phyloP scores from a whole-genome alignment of 2,888 invertebrate species.

The Meliscaeva auricollis region DNA sequence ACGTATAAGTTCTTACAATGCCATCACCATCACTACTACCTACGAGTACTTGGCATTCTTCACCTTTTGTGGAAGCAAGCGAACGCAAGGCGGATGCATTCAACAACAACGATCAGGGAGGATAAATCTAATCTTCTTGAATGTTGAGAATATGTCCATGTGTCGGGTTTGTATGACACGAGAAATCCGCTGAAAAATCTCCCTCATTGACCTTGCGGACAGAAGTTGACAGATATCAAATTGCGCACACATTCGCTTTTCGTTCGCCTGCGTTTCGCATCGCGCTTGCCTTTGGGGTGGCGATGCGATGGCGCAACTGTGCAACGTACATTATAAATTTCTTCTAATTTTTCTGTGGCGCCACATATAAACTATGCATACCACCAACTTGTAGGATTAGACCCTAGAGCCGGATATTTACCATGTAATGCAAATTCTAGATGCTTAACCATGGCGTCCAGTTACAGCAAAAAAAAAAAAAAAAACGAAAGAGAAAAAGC shows the following conservation, averaged over 20 bases:
- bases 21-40: slow-evolving; percentile 29
- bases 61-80: slow-evolving; percentile 27
- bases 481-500: slow-evolving; percentile 46
- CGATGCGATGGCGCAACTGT: not conserved
- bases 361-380: slow-evolving; percentile 53
- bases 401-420: slow-evolving; percentile 66
- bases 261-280: slow-evolving; percentile 36
- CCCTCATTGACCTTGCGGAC: slow-evolving; percentile 75
- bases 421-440: slow-evolving; percentile 69
- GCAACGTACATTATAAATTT: slow-evolving; percentile 57
- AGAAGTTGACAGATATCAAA: slow-evolving; percentile 76
- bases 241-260: slow-evolving; percentile 65
- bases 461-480: slow-evolving; percentile 5
- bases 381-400: slow-evolving; percentile 57
- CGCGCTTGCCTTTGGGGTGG: slow-evolving; percentile 11
- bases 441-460: slow-evolving; percentile 46
- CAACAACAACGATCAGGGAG: slow-evolving; percentile 12
- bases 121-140: slow-evolving; percentile 65
- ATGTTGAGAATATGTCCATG: slow-evolving; percentile 53
- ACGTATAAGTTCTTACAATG: slow-evolving; percentile 51
- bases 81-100: slow-evolving; percentile 26
- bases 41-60: slow-evolving; percentile 7
- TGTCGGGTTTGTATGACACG: slow-evolving; percentile 56
- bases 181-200: slow-evolving; percentile 69
- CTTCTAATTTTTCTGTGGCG: slow-evolving; percentile 73